Base-by-base conservation (phyloP, 2,797 vertebrate genomes). In the Chrosomus eos region DNA sequence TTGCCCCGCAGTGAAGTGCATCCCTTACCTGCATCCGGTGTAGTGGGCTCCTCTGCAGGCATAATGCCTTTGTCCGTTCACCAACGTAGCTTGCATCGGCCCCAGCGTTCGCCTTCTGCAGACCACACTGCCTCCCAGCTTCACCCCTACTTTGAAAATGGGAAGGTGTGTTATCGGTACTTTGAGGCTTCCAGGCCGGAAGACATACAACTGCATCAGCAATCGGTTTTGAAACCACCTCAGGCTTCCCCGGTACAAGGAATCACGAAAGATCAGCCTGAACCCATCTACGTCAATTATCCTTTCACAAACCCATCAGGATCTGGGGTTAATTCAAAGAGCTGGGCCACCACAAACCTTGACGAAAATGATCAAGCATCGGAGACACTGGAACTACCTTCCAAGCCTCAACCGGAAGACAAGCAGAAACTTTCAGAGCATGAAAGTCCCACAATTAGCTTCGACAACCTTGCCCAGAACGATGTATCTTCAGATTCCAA, bases 281-380 rank as follows among this genome's bases (percentile, higher is more conserved):
- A 96, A 75, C 95, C 94, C 18, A 91, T 96, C 72, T 96, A 96
- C 31, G 94, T 96, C 81, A 96, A 96, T 76, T 92, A 95, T 75
- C 92, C 94, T 19, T 92, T 91, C 72, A 64, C 71, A 74, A 87
- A 73, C 73, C 88, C 84, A 19, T 60, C 85, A 43, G 64, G 75
- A 43, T 67, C 72, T 28, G 81, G 74, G 36, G 33, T 83, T 36
- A 85, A 86, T 40, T 48, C 84, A 26, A 91, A 89, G 28, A 75
- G 80, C 71, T 93, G 92, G 92, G 33, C 88, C 19, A 91, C 89
- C 66, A 93, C 89, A 21, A 89, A 93, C 77, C 86, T 93, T 38
- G 91, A 92, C 3, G 88, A 86, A 60, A 82, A 90, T 83, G 9
- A 71, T 48, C 88, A 81, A 21, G 73, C 33, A 21, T 67, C 86